Percentiles rank a stretch among this genome's conserved stretches.
Evolutionary conservation across 1,140 invertebrate genomes (phyloP).

Genomic region (Metopolophium dirhodum): DNA sequence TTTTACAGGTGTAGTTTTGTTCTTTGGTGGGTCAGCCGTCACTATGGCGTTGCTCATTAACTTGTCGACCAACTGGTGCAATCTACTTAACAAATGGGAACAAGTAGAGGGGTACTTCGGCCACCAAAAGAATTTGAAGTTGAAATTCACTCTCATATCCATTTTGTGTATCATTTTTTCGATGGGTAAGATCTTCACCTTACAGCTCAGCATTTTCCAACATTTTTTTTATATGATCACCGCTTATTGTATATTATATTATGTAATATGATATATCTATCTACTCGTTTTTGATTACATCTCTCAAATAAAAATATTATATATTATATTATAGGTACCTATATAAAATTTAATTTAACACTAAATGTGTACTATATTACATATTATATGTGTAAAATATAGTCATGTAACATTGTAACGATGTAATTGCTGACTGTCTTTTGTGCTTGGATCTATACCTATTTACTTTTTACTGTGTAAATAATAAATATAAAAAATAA

Average conservation of each 20-base stretch:
- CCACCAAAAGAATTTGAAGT: slow-evolving; percentile 57
- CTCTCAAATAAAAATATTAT: no score
- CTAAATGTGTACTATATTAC: no score
- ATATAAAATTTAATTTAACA: no score
- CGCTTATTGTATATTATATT: neutral
- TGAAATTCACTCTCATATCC: slow-evolving; percentile 56
- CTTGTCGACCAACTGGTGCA: slow-evolving; percentile 63
- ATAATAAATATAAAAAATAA: no score
- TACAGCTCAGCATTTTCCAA: neutral
- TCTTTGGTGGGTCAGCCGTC: slow-evolving; percentile 59
- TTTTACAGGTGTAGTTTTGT: slow-evolving; percentile 58
- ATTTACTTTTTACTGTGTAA: no score
- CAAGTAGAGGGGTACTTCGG: slow-evolving; percentile 58
- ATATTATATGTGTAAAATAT: no score
- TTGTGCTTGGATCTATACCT: no score
- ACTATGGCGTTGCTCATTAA: slow-evolving; percentile 62
- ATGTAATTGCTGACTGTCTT: no score
- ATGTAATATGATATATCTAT: no score
- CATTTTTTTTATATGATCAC: neutral
- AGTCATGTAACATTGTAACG: no score
- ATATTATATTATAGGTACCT: no score
- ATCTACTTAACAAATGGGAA: slow-evolving; percentile 54
- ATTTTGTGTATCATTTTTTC: slow-evolving; percentile 52
- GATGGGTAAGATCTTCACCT: slow-evolving; percentile 41
- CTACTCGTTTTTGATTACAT: no score